Evolutionary conservation across 2,888 invertebrate species (phyloP).

Genomic region (Drosophila eohydei): DNA sequence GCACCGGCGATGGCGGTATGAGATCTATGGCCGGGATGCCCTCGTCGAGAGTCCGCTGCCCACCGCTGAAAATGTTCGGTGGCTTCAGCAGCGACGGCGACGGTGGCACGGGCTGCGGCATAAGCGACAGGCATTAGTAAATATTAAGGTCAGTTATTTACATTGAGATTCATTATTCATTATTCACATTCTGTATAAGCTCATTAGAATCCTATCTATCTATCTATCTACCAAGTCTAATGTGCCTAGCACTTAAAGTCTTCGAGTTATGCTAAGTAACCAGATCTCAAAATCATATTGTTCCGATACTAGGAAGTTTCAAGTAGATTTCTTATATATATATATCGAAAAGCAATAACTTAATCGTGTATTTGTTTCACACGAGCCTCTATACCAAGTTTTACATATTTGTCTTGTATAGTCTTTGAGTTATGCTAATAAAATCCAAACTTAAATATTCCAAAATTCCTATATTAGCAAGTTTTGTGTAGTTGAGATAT

Average conservation of each 20-base stretch:
- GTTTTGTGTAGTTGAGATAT: no score
- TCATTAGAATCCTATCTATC: no score
- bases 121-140: not conserved
- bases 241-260: not conserved
- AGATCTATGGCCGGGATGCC: constrained; percentile 84
- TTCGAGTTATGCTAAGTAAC: not conserved
- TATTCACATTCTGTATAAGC: no score
- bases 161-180: no score
- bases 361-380: not conserved
- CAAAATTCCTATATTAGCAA: no score
- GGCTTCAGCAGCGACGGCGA: constrained; percentile 84
- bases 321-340: no score
- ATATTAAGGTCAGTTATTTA: not conserved
- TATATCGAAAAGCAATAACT: not conserved
- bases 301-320: not conserved
- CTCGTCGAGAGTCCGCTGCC: constrained; percentile 83
- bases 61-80: constrained; percentile 82
- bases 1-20: constrained; percentile 83
- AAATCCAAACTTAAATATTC: not conserved
- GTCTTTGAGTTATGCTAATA: not conserved
- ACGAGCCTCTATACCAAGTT: not conserved
- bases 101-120: constrained; percentile 60
- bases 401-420: not conserved
- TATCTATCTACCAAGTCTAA: not conserved
- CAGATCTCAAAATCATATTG: not conserved